These are phyloP conservation scores for Ceyx cyanopectus DNA, from an alignment of 2,113 vertebrate genomes.

Conservation along the genomic window DNA sequence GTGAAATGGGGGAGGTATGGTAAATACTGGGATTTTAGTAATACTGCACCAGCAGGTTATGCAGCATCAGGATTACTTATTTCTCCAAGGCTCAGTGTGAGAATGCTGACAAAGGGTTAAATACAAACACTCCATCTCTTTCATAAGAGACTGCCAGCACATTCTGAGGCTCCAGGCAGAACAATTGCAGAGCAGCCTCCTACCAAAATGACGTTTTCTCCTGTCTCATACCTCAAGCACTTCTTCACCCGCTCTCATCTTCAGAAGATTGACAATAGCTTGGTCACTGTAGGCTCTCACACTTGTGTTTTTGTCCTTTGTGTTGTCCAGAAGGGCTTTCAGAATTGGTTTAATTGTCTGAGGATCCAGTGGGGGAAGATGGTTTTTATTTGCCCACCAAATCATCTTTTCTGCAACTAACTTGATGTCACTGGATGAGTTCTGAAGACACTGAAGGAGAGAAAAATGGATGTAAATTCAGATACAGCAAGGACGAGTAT, in stretches of 20 bases:
- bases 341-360: constrained; percentile 90
- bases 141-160: neutral
- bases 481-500: neutral
- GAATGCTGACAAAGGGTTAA: neutral
- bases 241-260: constrained; percentile 88
- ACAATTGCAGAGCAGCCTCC: neutral
- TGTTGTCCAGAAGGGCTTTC: constrained; percentile 96
- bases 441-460: constrained; percentile 90
- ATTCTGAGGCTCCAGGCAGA: neutral
- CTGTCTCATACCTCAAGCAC: constrained; percentile 86
- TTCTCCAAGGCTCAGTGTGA: neutral
- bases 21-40: neutral
- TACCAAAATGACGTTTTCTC: neutral
- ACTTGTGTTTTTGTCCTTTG: constrained; percentile 97
- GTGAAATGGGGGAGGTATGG: neutral
- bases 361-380: constrained; percentile 84
- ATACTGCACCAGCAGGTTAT: neutral
- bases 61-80: neutral
- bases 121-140: neutral
- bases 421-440: constrained; percentile 95
- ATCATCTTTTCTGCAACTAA: constrained; percentile 94
- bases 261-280: constrained; percentile 92
- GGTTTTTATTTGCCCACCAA: constrained; percentile 94
- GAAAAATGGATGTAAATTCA: neutral
- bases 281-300: constrained; percentile 95